phyloP scores from a whole-genome alignment of 2,888 invertebrate genomes.

The Crematogaster levior region DNA sequence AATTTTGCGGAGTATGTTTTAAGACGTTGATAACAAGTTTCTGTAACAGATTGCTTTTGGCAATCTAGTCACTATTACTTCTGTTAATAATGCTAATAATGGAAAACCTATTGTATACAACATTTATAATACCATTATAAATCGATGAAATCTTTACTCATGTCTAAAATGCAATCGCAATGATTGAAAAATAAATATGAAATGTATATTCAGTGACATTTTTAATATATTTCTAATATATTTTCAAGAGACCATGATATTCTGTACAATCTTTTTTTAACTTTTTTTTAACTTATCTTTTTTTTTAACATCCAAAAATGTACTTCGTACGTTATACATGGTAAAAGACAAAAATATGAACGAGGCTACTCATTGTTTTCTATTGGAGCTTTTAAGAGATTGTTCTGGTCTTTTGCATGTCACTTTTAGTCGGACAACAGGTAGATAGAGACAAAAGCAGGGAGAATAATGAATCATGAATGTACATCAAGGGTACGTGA shows the following conservation, averaged over 20 bases:
- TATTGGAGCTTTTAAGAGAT: slow-evolving; percentile 56
- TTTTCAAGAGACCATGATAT: background rate
- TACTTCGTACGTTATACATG: background rate
- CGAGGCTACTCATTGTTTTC: background rate
- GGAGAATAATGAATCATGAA: slow-evolving; percentile 55
- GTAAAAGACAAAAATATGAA: background rate
- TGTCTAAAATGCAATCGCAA: background rate
- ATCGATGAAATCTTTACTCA: background rate
- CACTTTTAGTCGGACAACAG: slow-evolving; percentile 40
- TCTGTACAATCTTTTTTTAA: too few species aligned
- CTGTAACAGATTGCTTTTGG: background rate
- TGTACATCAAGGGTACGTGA: slow-evolving; percentile 23
- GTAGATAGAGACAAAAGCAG: background rate
- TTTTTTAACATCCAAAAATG: background rate
- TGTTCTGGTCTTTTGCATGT: slow-evolving; percentile 12
- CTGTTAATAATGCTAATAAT: background rate
- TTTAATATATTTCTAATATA: background rate
- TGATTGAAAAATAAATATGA: background rate
- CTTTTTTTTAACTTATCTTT: too few species aligned
- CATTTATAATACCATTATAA: background rate
- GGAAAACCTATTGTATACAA: background rate
- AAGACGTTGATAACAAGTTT: background rate
- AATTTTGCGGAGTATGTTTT: background rate
- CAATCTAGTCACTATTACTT: background rate
- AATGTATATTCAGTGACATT: background rate